Evolutionary conservation across 2,113 vertebrate genomes (phyloP), one percentile per base, ranked within the genome.

Genomic region (Sapayoa aenigma): DNA sequence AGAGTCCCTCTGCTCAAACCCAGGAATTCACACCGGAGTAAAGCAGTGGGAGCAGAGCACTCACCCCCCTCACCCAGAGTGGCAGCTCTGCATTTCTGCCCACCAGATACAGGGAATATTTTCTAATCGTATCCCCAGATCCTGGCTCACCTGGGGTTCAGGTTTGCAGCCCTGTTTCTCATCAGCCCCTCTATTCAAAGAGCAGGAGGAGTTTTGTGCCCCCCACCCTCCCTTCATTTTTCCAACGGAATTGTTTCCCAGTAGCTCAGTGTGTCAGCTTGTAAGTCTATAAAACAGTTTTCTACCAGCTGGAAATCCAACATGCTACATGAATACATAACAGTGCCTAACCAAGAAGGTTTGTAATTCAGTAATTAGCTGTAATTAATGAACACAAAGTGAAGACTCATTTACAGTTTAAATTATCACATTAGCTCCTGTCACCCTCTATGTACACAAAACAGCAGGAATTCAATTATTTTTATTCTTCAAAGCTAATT

Each of bases 351-450:
- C 98, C 98, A 98, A 98, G 98, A 98, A 98, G 98, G 98, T 98
- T 98, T 98, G 98, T 98, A 98, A 98, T 99, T 98, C 98, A 98
- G 98, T 99, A 99, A 99, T 99, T 99, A 99, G 99, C 98, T 98
- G 98, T 99, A 99, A 99, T 99, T 99, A 99, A 99, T 99, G 99
- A 99, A 99, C 98, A 99, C 98, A 99, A 99, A 99, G 98, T 98
- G 98, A 99, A 98, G 98, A 99, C 99, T 99, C 99, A 99, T 99
- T 99, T 99, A 99, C 99, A 99, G 99, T 99, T 99, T 99, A 99
- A 99, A 99, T 99, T 99, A 99, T 99, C 99, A 99, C 99, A 99
- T 99, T 99, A 99, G 99, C 99, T 99, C 98, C 98, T 99, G 99
- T 99, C 99, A 99, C 99, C 98, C 98, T 98, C 98, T 98, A 98